Conservation (phyloP, 2,113 vertebrate species). For the Eolophus roseicapilla region DNA sequence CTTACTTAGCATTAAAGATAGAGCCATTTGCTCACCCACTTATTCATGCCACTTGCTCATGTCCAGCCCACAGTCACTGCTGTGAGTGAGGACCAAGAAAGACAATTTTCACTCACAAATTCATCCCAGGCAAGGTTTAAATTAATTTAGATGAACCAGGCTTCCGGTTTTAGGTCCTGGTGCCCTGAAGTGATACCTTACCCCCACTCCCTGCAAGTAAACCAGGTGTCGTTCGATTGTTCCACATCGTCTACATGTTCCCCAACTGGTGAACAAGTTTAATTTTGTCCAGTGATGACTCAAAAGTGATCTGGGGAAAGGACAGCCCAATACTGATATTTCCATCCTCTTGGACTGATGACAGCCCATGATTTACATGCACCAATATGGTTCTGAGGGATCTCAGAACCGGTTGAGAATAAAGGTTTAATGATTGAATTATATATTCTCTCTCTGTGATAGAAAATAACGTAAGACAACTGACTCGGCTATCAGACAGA, state of each 20-base stretch:
- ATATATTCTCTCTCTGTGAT: conserved; percentile 72
- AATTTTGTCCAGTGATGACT: neutral
- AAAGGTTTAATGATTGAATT: conserved; percentile 77
- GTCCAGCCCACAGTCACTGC: neutral
- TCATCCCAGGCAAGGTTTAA: neutral
- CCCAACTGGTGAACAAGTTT: neutral
- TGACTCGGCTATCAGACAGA: conserved; percentile 73
- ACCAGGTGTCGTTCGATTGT: neutral
- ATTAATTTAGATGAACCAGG: neutral
- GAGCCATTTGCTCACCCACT: neutral
- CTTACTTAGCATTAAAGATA: neutral
- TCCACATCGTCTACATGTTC: neutral
- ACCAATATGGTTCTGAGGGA: conserved; percentile 43
- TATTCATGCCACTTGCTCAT: neutral
- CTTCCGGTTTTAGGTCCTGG: neutral
- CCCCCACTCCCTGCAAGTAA: neutral
- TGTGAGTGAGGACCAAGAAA: neutral
- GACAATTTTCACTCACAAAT: neutral
- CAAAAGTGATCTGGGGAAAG: neutral
- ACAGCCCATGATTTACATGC: conserved; percentile 51
- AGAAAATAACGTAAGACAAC: conserved; percentile 78
- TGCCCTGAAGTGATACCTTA: neutral
- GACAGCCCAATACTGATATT: neutral
- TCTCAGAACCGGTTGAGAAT: conserved; percentile 65
- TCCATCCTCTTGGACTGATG: neutral